phyloP scores from a whole-genome alignment of 2,797 vertebrate genomes.

The Odontamblyopus lacepedii region DNA sequence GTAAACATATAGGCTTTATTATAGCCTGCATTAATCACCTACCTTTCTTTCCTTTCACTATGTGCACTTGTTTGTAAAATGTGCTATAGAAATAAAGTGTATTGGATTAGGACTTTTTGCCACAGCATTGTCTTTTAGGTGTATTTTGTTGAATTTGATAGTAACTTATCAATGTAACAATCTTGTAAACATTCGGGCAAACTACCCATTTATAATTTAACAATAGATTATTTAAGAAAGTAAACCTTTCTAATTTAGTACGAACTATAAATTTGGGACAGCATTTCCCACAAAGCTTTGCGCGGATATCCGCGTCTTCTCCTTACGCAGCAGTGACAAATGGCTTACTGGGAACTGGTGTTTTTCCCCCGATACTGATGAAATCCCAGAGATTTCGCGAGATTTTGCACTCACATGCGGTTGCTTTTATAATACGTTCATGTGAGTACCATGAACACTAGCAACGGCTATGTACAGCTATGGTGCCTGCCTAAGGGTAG shows the following conservation, averaged over 20 bases:
- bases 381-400: conserved; percentile 69
- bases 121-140: neutral
- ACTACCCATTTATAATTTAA: too few species aligned
- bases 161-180: neutral
- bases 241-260: too few species aligned
- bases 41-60: neutral
- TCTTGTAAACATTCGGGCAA: neutral
- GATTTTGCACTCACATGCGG: conserved; percentile 55
- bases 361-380: conserved; percentile 33
- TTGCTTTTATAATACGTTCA: conserved; percentile 21
- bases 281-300: conserved; percentile 44
- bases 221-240: too few species aligned
- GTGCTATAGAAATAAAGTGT: neutral
- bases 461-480: conserved; percentile 64
- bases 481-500: conserved; percentile 82
- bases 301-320: neutral
- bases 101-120: neutral
- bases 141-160: neutral
- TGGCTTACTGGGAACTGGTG: conserved; percentile 50
- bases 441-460: conserved; percentile 41
- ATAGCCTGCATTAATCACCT: neutral
- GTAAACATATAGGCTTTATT: neutral
- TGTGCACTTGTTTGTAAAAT: neutral
- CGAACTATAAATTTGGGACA: conserved; percentile 22
- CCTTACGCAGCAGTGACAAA: neutral